These are phyloP conservation scores for Arctopsyche grandis DNA, from an alignment of 1,140 invertebrate species.

Conservation along the genomic window DNA sequence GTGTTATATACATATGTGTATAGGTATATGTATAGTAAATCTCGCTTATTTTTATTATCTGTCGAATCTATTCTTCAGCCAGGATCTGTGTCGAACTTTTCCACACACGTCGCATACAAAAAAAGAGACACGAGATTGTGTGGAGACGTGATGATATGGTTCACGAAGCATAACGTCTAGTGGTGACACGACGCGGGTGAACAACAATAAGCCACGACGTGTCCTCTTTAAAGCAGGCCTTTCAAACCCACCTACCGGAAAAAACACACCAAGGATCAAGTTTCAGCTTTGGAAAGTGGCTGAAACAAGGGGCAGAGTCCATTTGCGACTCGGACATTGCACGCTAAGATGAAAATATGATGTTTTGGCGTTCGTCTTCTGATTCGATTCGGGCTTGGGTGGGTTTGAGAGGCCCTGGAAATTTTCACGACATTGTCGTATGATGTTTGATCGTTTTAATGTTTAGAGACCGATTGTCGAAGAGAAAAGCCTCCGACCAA, in stretches of 20 bases:
- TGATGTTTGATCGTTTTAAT: conserved; percentile 4
- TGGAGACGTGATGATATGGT: conserved; percentile 41
- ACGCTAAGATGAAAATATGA: too few species aligned
- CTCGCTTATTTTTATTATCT: too few species aligned
- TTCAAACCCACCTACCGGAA: not conserved
- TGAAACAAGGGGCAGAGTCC: too few species aligned
- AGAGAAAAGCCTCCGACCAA: conserved; percentile 23
- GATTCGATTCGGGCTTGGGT: too few species aligned
- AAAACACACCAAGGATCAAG: not conserved
- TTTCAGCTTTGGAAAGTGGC: not conserved
- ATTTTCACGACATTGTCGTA: conserved; percentile 32
- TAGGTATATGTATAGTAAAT: too few species aligned
- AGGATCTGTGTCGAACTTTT: not conserved
- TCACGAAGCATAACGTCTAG: conserved; percentile 36
- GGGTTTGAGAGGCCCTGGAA: conserved; percentile 5
- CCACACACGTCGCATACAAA: not conserved
- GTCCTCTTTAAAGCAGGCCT: not conserved
- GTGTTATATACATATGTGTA: too few species aligned
- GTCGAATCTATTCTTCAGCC: too few species aligned
- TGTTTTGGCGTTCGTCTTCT: too few species aligned
- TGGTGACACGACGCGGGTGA: conserved; percentile 42
- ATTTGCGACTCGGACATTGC: too few species aligned
- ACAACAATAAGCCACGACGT: conserved; percentile 23
- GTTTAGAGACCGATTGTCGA: not conserved
- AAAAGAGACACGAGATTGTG: not conserved